Evolutionary conservation across 2,888 invertebrate species (phyloP).

Genomic region (Drosophila lacicola): DNA sequence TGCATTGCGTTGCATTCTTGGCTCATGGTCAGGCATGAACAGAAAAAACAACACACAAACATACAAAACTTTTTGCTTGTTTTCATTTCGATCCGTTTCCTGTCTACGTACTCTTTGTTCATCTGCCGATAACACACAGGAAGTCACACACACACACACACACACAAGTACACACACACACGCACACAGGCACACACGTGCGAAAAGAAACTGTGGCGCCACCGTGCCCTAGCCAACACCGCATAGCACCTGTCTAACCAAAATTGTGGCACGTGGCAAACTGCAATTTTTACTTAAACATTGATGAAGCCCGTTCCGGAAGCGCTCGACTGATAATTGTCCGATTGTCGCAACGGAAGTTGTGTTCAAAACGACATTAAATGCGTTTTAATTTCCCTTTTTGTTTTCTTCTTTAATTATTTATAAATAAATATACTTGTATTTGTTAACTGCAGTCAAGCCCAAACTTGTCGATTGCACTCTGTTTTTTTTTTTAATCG

Average conservation of each 20-base stretch:
- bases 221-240: neutral
- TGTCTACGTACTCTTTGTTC: slow-evolving; percentile 60
- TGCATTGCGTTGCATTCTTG: slow-evolving; percentile 56
- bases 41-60: slow-evolving; percentile 23
- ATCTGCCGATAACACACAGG: slow-evolving; percentile 59
- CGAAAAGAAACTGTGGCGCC: neutral
- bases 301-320: slow-evolving; percentile 31
- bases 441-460: neutral
- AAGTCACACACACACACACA: slow-evolving; percentile 29
- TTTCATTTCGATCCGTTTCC: slow-evolving; percentile 45
- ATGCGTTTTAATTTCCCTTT: neutral
- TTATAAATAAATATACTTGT: neutral
- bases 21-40: slow-evolving; percentile 47
- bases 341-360: slow-evolving; percentile 39
- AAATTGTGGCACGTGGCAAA: slow-evolving; percentile 41
- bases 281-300: slow-evolving; percentile 12
- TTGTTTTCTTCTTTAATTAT: neutral
- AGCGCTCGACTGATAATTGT: slow-evolving; percentile 3
- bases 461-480: neutral
- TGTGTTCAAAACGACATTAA: slow-evolving; percentile 10
- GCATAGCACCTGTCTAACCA: slow-evolving; percentile 23
- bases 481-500: neutral
- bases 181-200: slow-evolving; percentile 1
- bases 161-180: neutral
- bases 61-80: slow-evolving; percentile 21